Percentiles rank a stretch among this genome's conserved stretches.
phyloP scores from a whole-genome alignment of 2,113 vertebrate genomes.

The Oreochromis aureus region DNA sequence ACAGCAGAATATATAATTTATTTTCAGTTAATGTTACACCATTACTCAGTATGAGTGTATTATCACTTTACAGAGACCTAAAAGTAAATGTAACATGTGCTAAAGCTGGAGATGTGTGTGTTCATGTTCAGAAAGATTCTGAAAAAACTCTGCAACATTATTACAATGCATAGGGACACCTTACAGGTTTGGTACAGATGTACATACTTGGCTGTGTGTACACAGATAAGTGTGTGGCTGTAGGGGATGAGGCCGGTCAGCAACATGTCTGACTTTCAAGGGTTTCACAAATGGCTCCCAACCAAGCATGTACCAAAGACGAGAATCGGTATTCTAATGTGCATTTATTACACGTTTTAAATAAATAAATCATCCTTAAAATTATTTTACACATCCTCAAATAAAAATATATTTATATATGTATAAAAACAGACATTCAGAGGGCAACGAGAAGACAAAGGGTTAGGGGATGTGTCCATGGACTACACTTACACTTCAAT shows the following conservation, averaged over 20 bases:
- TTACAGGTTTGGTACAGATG: neutral
- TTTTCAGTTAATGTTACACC: too few species aligned
- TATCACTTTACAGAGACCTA: neutral
- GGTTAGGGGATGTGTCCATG: neutral
- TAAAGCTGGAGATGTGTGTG: neutral
- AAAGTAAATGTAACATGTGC: neutral
- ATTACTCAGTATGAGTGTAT: neutral
- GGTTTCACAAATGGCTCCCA: neutral
- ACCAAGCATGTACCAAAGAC: constrained; percentile 35
- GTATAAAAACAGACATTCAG: constrained; percentile 74
- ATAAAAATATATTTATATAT: constrained; percentile 82
- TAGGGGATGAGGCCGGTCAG: neutral
- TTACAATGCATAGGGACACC: neutral
- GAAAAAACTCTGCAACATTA: too few species aligned
- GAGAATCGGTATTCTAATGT: constrained; percentile 73
- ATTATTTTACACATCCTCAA: constrained; percentile 82
- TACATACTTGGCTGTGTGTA: neutral
- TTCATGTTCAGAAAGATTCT: neutral
- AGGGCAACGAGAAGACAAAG: constrained; percentile 46
- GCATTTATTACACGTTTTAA: constrained; percentile 90
- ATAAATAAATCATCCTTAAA: constrained; percentile 92
- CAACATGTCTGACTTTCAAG: neutral
- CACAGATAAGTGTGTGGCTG: neutral
- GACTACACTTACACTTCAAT: constrained; percentile 67
- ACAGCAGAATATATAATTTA: too few species aligned